Percentiles rank a stretch among this genome's conserved stretches.
Evolutionary conservation across 2,888 invertebrate species (phyloP).

Genomic region (Acanthococcus lagerstroemiae): DNA sequence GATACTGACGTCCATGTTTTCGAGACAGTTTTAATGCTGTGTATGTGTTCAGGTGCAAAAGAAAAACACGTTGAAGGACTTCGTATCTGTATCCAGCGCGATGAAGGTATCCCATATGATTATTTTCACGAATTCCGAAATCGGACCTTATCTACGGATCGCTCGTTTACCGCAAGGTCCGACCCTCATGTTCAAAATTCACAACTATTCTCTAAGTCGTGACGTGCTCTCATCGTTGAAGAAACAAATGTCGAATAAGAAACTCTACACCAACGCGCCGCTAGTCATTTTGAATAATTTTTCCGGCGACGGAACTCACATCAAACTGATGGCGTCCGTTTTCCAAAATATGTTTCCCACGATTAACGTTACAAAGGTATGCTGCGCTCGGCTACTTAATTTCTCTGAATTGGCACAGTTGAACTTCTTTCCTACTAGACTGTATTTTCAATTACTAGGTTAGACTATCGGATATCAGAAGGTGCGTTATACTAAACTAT

Average conservation of each 20-base stretch:
- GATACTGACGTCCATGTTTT: background rate
- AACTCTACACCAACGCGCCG: conserved; percentile 78
- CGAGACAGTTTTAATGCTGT: too few species aligned
- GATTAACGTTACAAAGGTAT: conserved; percentile 80
- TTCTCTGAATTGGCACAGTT: background rate
- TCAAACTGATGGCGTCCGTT: conserved; percentile 86
- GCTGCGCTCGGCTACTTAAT: background rate
- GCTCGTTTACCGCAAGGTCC: conserved; percentile 82
- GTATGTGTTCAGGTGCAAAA: conserved; percentile 59
- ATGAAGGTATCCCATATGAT: conserved; percentile 89
- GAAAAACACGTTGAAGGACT: conserved; percentile 91
- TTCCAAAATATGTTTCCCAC: conserved; percentile 99
- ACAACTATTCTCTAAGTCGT: conserved; percentile 66
- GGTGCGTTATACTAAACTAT: conserved; percentile 87
- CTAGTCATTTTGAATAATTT: conserved; percentile 85
- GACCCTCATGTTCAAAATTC: conserved; percentile 77
- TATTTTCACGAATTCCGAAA: conserved; percentile 75
- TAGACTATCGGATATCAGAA: conserved; percentile 70
- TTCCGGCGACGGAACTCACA: conserved; percentile 75
- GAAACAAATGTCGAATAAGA: conserved; percentile 70
- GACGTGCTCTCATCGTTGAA: conserved; percentile 80
- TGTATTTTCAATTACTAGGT: conserved; percentile 48
- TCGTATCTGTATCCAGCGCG: conserved; percentile 78
- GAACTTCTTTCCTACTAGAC: background rate
- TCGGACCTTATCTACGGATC: conserved; percentile 75